A percentile compares a stretch with the other conserved stretches of the same genome.
These are phyloP conservation scores for Cavia aperea DNA, from an alignment of 2,113 vertebrate genomes.

Conservation along the genomic window DNA sequence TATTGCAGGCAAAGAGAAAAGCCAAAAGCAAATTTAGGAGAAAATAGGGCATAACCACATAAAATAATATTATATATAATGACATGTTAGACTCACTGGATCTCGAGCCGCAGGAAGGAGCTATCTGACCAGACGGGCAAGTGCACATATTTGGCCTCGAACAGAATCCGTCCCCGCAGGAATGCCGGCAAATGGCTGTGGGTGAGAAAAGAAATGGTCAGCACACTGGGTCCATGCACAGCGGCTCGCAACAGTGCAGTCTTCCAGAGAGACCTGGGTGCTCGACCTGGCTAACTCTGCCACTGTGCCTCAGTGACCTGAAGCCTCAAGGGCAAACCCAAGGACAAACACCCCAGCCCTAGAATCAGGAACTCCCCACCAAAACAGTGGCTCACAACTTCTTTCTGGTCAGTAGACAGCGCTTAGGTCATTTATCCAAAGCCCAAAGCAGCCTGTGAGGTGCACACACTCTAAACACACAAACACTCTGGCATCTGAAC, in stretches of 20 bases:
- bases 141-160: constrained; percentile 99
- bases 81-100: constrained; percentile 85
- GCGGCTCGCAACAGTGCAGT: background rate
- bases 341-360: background rate
- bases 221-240: constrained; percentile 39
- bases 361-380: background rate
- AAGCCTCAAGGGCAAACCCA: background rate
- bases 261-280: background rate
- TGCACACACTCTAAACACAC: background rate
- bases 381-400: background rate
- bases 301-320: background rate
- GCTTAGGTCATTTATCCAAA: background rate
- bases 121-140: constrained; percentile 93
- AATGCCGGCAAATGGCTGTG: constrained; percentile 95
- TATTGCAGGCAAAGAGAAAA: constrained; percentile 59
- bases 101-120: constrained; percentile 94
- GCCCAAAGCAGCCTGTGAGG: background rate
- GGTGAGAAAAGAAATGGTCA: constrained; percentile 67
- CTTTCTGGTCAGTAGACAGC: background rate
- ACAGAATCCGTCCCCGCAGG: constrained; percentile 98
- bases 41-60: constrained; percentile 65
- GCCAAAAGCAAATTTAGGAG: constrained; percentile 67
- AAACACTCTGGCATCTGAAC: background rate
- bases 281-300: background rate
- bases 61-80: constrained; percentile 69